These are phyloP conservation scores for Melanostoma scalare DNA, from an alignment of 2,888 invertebrate species.

Conservation along the genomic window DNA sequence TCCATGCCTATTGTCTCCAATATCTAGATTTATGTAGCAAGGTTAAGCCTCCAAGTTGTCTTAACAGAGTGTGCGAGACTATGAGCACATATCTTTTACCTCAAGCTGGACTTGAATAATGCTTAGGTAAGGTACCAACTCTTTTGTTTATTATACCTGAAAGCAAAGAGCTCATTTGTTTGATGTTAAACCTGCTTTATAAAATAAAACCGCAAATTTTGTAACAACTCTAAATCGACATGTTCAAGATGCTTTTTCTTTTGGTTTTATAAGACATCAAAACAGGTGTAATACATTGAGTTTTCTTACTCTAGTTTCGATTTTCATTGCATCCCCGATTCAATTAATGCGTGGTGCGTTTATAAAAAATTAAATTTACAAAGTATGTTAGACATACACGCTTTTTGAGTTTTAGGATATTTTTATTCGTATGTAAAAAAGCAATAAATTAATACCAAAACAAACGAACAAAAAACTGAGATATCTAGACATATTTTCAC, in stretches of 20 bases:
- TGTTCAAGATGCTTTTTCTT: constrained; percentile 52
- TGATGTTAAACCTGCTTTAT: constrained; percentile 20
- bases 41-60: constrained; percentile 62
- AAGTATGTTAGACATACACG: too few species aligned
- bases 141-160: constrained; percentile 36
- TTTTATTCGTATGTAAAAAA: too few species aligned
- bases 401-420: too few species aligned
- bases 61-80: constrained; percentile 21
- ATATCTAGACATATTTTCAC: constrained; percentile 58
- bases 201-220: constrained; percentile 36
- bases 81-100: constrained; percentile 46
- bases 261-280: constrained; percentile 38
- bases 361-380: too few species aligned
- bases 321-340: constrained; percentile 21
- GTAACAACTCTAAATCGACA: constrained; percentile 17
- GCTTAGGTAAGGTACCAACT: constrained; percentile 37
- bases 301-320: constrained; percentile 39
- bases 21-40: constrained; percentile 72
- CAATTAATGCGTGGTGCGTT: too few species aligned
- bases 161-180: constrained; percentile 34
- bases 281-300: constrained; percentile 23
- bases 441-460: too few species aligned
- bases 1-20: constrained; percentile 68
- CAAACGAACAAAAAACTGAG: constrained; percentile 8
- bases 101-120: constrained; percentile 67